phyloP scores from a whole-genome alignment of 1,140 invertebrate species.

The Camponotus floridanus region DNA sequence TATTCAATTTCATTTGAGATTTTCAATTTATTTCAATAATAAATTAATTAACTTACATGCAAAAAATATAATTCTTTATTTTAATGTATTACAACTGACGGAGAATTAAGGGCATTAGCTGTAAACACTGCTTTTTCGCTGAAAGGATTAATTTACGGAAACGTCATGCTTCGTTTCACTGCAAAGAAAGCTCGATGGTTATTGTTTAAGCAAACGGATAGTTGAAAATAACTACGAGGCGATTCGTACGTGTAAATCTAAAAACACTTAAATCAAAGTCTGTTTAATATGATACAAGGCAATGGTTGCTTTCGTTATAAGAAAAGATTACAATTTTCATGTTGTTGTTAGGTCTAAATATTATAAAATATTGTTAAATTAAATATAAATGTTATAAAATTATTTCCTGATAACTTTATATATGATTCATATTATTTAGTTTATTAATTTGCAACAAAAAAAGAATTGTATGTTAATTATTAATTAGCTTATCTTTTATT shows the following conservation, averaged over 20 bases:
- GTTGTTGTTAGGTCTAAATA: background rate
- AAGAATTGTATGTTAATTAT: background rate
- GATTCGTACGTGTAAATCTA: constrained; percentile 31
- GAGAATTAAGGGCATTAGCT: constrained; percentile 31
- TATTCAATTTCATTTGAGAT: background rate
- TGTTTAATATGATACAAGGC: background rate
- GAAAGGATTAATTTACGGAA: background rate
- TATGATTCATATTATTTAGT: background rate
- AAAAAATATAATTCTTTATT: background rate
- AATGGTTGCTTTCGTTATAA: background rate
- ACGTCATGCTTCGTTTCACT: constrained; percentile 4
- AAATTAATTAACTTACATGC: background rate
- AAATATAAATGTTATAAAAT: background rate
- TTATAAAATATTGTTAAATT: too few relatives aligned
- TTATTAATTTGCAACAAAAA: background rate
- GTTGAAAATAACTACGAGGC: constrained; percentile 68
- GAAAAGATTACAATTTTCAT: background rate
- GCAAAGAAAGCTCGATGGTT: constrained; percentile 43
- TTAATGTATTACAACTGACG: background rate
- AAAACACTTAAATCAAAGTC: background rate
- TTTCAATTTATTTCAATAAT: background rate
- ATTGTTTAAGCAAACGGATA: constrained; percentile 62
- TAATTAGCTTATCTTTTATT: background rate
- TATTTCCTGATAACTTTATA: background rate
- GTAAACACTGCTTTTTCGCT: constrained; percentile 13